Percentiles rank a stretch among this genome's conserved stretches.
phyloP scores from a whole-genome alignment of 2,797 vertebrate species.

The Argentina silus region DNA sequence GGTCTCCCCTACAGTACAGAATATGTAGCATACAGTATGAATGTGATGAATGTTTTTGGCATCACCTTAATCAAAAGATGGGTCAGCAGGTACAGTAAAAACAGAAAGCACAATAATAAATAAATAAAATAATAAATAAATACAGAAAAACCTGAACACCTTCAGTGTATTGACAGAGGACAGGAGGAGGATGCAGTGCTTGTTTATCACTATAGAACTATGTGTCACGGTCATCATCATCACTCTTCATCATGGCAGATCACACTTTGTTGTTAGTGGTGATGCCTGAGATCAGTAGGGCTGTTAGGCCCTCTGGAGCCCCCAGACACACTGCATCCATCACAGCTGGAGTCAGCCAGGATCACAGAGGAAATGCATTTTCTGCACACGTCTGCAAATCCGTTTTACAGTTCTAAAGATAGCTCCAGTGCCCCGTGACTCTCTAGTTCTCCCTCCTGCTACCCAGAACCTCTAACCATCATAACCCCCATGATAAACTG shows the following conservation, averaged over 20 bases:
- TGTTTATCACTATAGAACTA: background rate
- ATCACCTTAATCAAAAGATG: no score
- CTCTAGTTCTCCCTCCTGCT: no score
- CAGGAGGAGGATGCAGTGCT: background rate
- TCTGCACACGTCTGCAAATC: background rate
- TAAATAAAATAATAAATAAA: no score
- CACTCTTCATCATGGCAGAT: conserved; percentile 13
- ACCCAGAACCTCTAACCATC: no score
- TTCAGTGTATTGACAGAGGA: no score
- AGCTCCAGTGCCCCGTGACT: background rate
- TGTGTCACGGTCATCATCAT: background rate
- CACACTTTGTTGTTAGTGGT: background rate
- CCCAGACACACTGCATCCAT: background rate
- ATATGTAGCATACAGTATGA: no score
- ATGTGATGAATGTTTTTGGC: no score
- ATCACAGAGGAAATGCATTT: background rate
- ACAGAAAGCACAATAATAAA: no score
- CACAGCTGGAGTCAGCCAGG: background rate
- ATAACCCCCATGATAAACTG: no score
- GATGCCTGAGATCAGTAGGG: background rate
- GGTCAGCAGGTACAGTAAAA: no score
- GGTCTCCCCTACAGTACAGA: no score
- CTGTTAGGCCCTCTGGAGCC: background rate
- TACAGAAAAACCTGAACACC: no score
- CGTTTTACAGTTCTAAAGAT: background rate